A percentile compares a stretch with the other conserved stretches of the same genome.
Evolutionary conservation across 2,797 vertebrate species (phyloP).

Genomic region (Cyprinella venusta): DNA sequence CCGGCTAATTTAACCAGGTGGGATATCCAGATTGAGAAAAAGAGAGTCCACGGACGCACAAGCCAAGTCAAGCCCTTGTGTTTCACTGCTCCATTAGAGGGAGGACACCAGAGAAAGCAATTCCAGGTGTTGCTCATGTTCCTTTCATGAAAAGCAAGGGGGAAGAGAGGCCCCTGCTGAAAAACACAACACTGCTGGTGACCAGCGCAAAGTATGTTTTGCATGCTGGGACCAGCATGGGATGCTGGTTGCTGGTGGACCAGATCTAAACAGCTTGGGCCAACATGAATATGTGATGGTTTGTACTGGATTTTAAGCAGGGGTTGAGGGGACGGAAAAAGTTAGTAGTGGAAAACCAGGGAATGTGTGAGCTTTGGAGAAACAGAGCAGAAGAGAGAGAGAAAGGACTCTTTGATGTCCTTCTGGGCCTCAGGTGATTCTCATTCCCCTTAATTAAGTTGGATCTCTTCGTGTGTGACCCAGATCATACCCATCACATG

Average conservation of each 20-base stretch:
- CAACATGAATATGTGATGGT: not conserved
- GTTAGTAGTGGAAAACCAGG: not conserved
- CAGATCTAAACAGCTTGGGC: not conserved
- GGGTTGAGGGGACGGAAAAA: conserved; percentile 37
- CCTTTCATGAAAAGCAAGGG: conserved; percentile 23
- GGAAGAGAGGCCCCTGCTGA: not conserved
- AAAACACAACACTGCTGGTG: not conserved
- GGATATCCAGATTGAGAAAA: conserved; percentile 3
- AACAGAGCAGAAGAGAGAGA: conserved; percentile 7
- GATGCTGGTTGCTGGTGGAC: not conserved
- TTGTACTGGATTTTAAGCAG: not conserved
- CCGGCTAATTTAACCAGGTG: conserved; percentile 12
- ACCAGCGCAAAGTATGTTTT: not conserved
- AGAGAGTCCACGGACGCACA: conserved; percentile 13
- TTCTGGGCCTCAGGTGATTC: conserved; percentile 77
- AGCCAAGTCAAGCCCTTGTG: conserved; percentile 24
- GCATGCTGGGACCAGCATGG: not conserved
- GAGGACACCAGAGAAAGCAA: conserved; percentile 45
- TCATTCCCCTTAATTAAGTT: conserved; percentile 76
- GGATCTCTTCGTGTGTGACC: conserved; percentile 60
- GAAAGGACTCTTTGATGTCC: conserved; percentile 75
- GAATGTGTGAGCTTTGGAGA: conserved; percentile 8
- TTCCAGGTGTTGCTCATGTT: conserved; percentile 52
- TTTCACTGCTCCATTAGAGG: conserved; percentile 34
- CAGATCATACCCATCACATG: conserved; percentile 73